Evolutionary conservation across 2,888 invertebrate genomes (phyloP), one percentile per base, ranked within the genome.

Genomic region (Nymphalis c-album): DNA sequence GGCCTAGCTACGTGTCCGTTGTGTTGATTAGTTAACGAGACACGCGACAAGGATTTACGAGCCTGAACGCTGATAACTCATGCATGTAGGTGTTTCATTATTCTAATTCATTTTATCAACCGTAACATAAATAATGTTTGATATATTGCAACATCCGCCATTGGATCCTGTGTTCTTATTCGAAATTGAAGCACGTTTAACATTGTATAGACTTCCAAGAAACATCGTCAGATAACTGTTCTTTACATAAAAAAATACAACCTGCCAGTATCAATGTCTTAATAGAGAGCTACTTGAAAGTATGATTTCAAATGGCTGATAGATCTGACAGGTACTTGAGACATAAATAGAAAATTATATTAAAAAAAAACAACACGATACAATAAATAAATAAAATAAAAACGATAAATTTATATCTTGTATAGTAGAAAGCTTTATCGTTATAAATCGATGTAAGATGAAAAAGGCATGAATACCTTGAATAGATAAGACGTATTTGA

Each of bases 371-470:
- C 18, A 10, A 20, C 10, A 50, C 8, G 7, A 18, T 10, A 4
- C 50, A 50, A 18, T 50, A 10, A n/a, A 50, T 50, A 26, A 31
- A 55, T 31, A 16, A 17, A 55, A 55, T 50, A 17, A 55, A 55
- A 7, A 17, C 17, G n/a, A 17, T 26, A 48, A 48, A 31, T 10
- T 10, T 26, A 67, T 31, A 62, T 67, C 45, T 22, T 57, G 57
- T 40, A 40, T 57, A 60, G 60, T 60, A 48, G 64, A 68, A 68
- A 68, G 60, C 40, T 20, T n/a, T 31, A 46, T 74, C 72, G 74
- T 64, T 71, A 64, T 69, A 70, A 67, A 73, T 63, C 64, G 60
- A 71, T 71, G 75, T 63, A 63, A 47, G 53, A 68, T 60, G 64
- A 61, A 67, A 64, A 70, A 57, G 64, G 22, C 53, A 59, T 63